These are phyloP conservation scores for Euglossa dilemma DNA, from an alignment of 1,140 invertebrate genomes.

Conservation along the genomic window DNA sequence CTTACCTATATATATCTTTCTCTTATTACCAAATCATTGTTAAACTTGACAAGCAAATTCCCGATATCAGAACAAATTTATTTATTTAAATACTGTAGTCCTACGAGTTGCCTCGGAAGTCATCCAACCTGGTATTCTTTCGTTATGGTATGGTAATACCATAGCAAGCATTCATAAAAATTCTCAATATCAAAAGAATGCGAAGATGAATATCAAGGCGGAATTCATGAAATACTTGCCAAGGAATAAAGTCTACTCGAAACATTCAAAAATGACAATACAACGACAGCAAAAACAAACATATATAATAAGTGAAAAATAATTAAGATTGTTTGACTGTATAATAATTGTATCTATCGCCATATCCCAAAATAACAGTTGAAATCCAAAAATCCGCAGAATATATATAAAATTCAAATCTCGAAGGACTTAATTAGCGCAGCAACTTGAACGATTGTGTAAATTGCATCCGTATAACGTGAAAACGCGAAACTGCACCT, in stretches of 20 bases:
- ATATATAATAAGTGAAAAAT: background rate
- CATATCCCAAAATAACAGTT: background rate
- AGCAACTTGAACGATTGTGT: background rate
- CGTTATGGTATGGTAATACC: background rate
- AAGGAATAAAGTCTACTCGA: background rate
- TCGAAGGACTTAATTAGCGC: constrained; percentile 18
- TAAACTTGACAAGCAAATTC: background rate
- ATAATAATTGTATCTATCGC: background rate
- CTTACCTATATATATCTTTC: background rate
- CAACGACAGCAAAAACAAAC: background rate
- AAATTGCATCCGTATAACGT: background rate
- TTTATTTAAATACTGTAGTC: background rate
- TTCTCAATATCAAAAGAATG: background rate
- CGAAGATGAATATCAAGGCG: background rate
- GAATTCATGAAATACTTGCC: background rate
- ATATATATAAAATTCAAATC: background rate
- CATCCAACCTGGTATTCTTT: background rate
- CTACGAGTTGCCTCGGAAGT: background rate
- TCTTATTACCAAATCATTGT: background rate
- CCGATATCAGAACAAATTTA: background rate
- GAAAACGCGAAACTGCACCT: constrained; percentile 1
- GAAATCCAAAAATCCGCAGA: background rate
- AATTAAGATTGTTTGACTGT: background rate
- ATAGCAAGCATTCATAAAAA: constrained; percentile 1
- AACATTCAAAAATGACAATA: background rate